Evolutionary conservation across 2,888 invertebrate species (phyloP), one percentile per base, ranked within the genome.

Genomic region (Trachelus troglodyta): DNA sequence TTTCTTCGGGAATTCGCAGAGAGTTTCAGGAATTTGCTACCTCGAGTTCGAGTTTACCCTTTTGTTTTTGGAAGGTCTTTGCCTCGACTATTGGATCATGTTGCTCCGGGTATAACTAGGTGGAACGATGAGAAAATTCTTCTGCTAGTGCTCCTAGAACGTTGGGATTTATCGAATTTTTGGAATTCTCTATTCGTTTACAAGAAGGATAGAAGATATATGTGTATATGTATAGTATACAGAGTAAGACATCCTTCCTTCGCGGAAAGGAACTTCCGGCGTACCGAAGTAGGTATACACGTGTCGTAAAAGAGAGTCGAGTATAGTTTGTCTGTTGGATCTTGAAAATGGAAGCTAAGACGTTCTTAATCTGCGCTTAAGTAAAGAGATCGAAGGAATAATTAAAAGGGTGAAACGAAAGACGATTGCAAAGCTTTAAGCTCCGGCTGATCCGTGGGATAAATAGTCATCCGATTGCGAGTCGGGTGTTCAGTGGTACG

Each of bases 141-240:
- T 71, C 71, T 56, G 69, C 9, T 30, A 31, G 31, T 9, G 11
- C 33, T 34, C 31, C 33, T 34, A 23, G 71, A 71, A 71, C 71
- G 80, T 77, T 78, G 84, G 83, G 85, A 85, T 85, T 84, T 85
- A 85, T 85, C 85, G 85, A 83, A 85, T 85, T 85, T 85, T 85
- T 82, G 81, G 83, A 85, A 85, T 85, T 85, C 85, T 81, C 82
- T 33, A 71, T 34, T 71, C 12, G 56, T 23, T 23, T 56, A 23
- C 23, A 56, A 23, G 56, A 56, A 2, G 56, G 15, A 12, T 37
- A 12, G 12, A 37, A 35, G 3, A 12, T 37, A 37, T 37, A 37
- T 34, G 11, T 34, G 1, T 35, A 11, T 35, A 11, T 35, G 12
- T 35, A 35, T 35, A 37, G 23, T 23, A 9, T 6, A 40, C 40